These are phyloP conservation scores for Aspidapion aeneum DNA, from an alignment of 2,888 invertebrate genomes.

Conservation along the genomic window DNA sequence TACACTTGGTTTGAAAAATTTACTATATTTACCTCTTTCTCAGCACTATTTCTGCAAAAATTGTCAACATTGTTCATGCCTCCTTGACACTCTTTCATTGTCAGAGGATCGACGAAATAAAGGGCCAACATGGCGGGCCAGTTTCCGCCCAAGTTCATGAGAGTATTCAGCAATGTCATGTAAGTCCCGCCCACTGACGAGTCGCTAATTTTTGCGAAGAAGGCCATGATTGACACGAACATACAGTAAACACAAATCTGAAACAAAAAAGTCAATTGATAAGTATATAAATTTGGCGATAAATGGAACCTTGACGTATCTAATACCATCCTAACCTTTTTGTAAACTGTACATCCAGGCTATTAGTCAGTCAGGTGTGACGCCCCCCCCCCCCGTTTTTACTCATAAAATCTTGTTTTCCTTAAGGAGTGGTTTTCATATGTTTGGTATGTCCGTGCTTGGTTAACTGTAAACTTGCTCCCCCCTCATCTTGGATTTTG, in stretches of 20 bases:
- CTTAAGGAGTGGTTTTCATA: no score
- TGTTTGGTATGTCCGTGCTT: no score
- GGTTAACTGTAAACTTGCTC: no score
- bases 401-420: no score
- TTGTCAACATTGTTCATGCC: conserved; percentile 52
- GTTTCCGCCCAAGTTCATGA: conserved; percentile 95
- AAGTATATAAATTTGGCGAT: neutral
- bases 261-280: conserved; percentile 34
- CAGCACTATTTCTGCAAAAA: conserved; percentile 59
- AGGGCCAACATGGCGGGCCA: conserved; percentile 93
- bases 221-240: conserved; percentile 98
- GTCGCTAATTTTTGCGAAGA: conserved; percentile 96
- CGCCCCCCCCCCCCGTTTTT: no score
- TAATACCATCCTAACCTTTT: no score
- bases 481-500: no score
- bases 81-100: conserved; percentile 67
- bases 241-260: conserved; percentile 91
- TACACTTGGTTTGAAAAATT: no score
- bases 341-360: no score
- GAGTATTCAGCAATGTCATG: conserved; percentile 97
- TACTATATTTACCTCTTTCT: conserved; percentile 68
- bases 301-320: no score
- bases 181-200: conserved; percentile 97
- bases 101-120: conserved; percentile 88
- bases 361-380: no score